Conservation (phyloP, 1,140 invertebrate genomes). For the Drosophila sechellia region DNA sequence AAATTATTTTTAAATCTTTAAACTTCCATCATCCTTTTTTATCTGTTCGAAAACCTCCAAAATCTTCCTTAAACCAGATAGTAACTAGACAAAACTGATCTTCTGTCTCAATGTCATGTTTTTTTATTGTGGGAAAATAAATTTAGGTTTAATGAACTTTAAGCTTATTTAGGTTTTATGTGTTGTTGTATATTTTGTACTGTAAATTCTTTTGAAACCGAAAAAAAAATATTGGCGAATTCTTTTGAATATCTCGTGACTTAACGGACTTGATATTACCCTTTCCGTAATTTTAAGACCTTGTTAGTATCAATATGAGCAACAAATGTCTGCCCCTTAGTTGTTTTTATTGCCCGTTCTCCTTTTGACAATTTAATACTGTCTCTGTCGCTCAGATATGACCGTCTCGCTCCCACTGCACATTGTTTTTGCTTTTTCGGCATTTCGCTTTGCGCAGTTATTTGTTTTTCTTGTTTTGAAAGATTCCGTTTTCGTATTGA, state of each 20-base stretch:
- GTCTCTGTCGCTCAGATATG: neutral
- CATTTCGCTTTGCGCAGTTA: constrained; percentile 73
- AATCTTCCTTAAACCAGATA: constrained; percentile 1
- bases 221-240: neutral
- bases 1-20: neutral
- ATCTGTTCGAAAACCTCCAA: neutral
- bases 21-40: neutral
- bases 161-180: neutral
- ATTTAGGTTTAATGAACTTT: neutral
- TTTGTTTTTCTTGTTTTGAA: constrained; percentile 82
- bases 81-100: neutral
- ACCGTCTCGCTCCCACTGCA: constrained; percentile 7
- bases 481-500: constrained; percentile 75
- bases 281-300: neutral
- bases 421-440: constrained; percentile 65
- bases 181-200: neutral
- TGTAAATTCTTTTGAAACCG: neutral
- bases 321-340: constrained; percentile 15
- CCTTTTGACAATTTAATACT: constrained; percentile 27
- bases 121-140: neutral
- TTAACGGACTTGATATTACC: neutral
- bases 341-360: constrained; percentile 17
- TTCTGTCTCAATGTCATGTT: neutral
- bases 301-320: neutral
- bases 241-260: neutral